Conservation (phyloP, 2,113 vertebrate genomes). For the Tragelaphus buxtoni region DNA sequence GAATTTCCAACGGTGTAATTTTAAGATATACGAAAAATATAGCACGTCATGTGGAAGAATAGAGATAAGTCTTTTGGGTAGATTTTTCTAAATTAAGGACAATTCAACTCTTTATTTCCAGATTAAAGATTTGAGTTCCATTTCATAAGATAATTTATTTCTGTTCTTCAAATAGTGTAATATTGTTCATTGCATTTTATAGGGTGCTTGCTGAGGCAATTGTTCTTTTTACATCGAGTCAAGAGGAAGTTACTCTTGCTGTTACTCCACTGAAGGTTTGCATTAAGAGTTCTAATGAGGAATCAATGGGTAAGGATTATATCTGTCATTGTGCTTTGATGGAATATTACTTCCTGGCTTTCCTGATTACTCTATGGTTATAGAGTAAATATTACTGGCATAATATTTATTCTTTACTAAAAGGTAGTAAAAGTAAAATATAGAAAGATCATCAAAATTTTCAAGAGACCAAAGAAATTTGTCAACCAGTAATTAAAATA, state of each 20-base stretch:
- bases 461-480: background rate
- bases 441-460: background rate
- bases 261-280: constrained; percentile 84
- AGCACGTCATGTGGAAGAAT: background rate
- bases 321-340: background rate
- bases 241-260: constrained; percentile 93
- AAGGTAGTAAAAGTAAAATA: background rate
- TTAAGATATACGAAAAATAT: background rate
- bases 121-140: background rate
- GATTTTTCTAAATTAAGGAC: background rate
- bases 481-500: background rate
- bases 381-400: background rate
- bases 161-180: background rate
- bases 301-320: constrained; percentile 82
- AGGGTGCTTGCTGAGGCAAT: constrained; percentile 85
- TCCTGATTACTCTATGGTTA: background rate
- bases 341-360: background rate
- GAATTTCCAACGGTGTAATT: background rate
- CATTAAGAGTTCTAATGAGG: constrained; percentile 87
- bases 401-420: background rate
- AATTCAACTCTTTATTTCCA: background rate
- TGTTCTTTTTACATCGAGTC: constrained; percentile 88
- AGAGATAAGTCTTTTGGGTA: background rate
- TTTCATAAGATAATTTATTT: background rate
- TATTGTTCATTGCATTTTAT: background rate